phyloP scores from a whole-genome alignment of 1,140 invertebrate genomes.

The Drosophila bifasciata region DNA sequence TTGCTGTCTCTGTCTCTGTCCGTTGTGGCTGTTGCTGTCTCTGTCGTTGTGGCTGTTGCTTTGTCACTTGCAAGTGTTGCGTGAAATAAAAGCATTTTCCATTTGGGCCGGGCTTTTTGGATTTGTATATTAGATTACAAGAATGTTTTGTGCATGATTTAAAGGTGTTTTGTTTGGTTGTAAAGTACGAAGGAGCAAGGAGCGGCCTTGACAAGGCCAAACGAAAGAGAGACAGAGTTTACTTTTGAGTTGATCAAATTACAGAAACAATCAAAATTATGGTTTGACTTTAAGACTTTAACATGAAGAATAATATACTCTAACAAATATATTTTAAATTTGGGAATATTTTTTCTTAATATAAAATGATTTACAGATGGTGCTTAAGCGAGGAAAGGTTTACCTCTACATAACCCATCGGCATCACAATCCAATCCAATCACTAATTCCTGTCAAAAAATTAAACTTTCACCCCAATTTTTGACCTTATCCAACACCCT shows the following conservation, averaged over 20 bases:
- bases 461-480: too few relatives aligned
- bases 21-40: conserved; percentile 13
- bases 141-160: conserved; percentile 18
- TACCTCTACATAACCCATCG: too few relatives aligned
- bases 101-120: conserved; percentile 15
- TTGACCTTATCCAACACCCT: too few relatives aligned
- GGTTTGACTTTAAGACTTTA: conserved; percentile 10
- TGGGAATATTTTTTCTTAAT: too few relatives aligned
- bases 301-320: background rate
- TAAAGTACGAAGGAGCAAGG: conserved; percentile 1
- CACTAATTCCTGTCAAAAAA: too few relatives aligned
- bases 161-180: conserved; percentile 2
- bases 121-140: conserved; percentile 48
- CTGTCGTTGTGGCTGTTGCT: conserved; percentile 25
- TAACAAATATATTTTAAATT: too few relatives aligned
- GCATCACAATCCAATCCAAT: too few relatives aligned
- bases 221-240: background rate
- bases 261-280: background rate
- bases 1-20: conserved; percentile 59
- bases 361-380: too few relatives aligned
- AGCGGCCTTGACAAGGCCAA: conserved; percentile 13
- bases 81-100: conserved; percentile 46
- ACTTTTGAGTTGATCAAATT: conserved; percentile 5
- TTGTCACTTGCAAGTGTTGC: conserved; percentile 69
- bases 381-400: too few relatives aligned